Evolutionary conservation across 2,113 vertebrate genomes (phyloP).

Genomic region (Microtus richardsoni): DNA sequence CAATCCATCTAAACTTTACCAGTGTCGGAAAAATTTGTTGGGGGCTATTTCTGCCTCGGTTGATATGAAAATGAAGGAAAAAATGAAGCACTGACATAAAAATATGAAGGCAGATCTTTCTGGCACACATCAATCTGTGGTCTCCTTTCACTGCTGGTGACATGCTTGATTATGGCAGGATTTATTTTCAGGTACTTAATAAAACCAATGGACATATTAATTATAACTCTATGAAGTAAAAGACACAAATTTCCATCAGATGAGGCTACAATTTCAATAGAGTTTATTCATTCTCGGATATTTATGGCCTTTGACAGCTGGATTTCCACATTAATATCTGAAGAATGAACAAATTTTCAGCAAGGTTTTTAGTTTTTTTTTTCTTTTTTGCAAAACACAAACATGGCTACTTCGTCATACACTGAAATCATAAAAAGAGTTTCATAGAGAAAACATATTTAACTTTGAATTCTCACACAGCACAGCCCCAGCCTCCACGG

Average conservation of each 20-base stretch:
- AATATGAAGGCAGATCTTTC: slow-evolving; percentile 1
- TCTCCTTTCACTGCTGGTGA: not conserved
- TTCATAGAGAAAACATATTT: not conserved
- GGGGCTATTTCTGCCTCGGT: not conserved
- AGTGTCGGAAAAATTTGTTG: not conserved
- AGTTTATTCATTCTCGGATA: slow-evolving; percentile 18
- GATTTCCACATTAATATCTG: slow-evolving; percentile 28
- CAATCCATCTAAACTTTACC: not conserved
- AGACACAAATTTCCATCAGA: slow-evolving; percentile 24
- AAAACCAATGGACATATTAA: slow-evolving; percentile 37
- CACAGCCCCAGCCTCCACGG: not conserved
- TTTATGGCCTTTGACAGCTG: not conserved
- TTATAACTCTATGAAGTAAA: slow-evolving; percentile 27
- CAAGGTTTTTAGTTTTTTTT: not conserved
- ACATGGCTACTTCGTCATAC: not conserved
- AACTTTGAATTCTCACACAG: not conserved
- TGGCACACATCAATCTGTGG: not conserved
- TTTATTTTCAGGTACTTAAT: slow-evolving; percentile 39
- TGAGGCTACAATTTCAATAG: slow-evolving; percentile 34
- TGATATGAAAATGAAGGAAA: not conserved
- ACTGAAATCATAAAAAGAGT: not conserved
- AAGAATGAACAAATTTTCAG: slow-evolving; percentile 8
- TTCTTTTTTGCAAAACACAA: not conserved
- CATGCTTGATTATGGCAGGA: not conserved
- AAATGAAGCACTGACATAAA: not conserved